Evolutionary conservation across 37 sponge, comb jelly and placozoan genomes (phyloP), one percentile per base, ranked within the genome.

Genomic region (Dysidea cf. avara): DNA sequence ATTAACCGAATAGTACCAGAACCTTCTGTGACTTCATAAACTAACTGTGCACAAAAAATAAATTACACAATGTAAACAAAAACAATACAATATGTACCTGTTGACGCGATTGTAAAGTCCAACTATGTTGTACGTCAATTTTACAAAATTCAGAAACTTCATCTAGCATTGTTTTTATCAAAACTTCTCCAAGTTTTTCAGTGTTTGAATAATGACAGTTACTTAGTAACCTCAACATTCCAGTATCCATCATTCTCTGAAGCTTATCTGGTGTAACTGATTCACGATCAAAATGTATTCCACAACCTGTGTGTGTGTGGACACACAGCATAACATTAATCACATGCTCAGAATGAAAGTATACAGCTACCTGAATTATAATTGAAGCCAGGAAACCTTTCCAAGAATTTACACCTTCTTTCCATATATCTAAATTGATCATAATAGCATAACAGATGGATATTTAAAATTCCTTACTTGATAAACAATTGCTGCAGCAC

Each of bases 131-230:
- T n/a, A n/a, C n/a, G n/a, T n/a, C n/a, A n/a, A n/a, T n/a, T n/a
- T n/a, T n/a, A n/a, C n/a, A n/a, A n/a, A n/a, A n/a, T n/a, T n/a
- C n/a, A n/a, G n/a, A n/a, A n/a, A n/a, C n/a, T n/a, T n/a, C n/a
- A n/a, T n/a, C 73, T 36, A 93, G 68, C 94, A 93, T 93, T 22
- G 86, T 79, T 26, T 24, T 32, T 84, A 93, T 77, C 51, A 93
- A 73, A 40, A 83, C 86, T 14, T 89, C 88, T 2, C 94, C 94
- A 35, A 93, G 85, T 34, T 82, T 46, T 7, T 34, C 43, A 1
- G 94, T 93, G 46, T 89, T n/a, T n/a, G n/a, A n/a, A n/a, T n/a
- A n/a, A n/a, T n/a, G n/a, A n/a, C n/a, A n/a, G n/a, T n/a, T n/a
- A n/a, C n/a, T n/a, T n/a, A n/a, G n/a, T n/a, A n/a, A n/a, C n/a